These are phyloP conservation scores for Oxycera nigricornis DNA, from an alignment of 2,888 invertebrate species.

Conservation along the genomic window DNA sequence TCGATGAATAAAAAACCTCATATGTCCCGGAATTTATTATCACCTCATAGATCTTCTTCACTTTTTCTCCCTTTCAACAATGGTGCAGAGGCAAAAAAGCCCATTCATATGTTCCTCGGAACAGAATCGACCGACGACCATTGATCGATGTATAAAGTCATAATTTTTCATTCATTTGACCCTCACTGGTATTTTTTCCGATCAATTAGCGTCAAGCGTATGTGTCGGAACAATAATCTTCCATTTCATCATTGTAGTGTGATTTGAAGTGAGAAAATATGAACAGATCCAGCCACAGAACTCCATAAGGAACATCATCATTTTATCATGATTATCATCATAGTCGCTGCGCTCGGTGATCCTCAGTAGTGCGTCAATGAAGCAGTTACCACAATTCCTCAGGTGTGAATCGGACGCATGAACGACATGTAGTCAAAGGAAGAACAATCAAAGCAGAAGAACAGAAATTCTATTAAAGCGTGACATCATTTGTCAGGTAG, in stretches of 20 bases:
- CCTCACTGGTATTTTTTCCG: conserved; percentile 29
- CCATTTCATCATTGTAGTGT: conserved; percentile 12
- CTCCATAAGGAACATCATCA: conserved; percentile 27
- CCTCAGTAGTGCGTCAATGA: conserved; percentile 2
- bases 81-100: background rate
- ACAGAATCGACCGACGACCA: conserved; percentile 11
- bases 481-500: conserved; percentile 45
- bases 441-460: conserved; percentile 17
- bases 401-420: background rate
- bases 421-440: background rate
- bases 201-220: conserved; percentile 34
- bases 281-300: background rate
- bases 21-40: conserved; percentile 34
- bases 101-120: conserved; percentile 10
- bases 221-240: conserved; percentile 26
- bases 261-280: conserved; percentile 24
- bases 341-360: background rate
- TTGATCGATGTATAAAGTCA: conserved; percentile 34
- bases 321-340: conserved; percentile 7
- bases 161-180: conserved; percentile 38
- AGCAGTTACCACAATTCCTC: background rate
- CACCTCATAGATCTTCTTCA: background rate
- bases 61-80: background rate
- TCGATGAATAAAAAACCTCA: background rate
- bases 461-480: conserved; percentile 45